phyloP scores from a whole-genome alignment of 2,888 invertebrate species.

The Cremastinae sp. region DNA sequence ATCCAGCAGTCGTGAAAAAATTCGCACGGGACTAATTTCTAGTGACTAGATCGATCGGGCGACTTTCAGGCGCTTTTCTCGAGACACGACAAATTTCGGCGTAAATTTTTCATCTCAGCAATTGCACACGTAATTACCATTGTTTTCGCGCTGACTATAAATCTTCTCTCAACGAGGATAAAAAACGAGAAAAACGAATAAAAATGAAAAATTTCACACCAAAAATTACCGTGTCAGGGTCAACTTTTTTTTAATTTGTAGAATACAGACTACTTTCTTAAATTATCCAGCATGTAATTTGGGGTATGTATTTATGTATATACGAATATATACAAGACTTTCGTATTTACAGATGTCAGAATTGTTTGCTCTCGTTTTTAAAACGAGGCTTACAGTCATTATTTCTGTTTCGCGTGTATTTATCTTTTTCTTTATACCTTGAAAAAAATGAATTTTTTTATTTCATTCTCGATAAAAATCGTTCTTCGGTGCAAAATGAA shows the following conservation, averaged over 20 bases:
- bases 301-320: slow-evolving; percentile 66
- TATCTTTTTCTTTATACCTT: not conserved
- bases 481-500: slow-evolving; percentile 38
- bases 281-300: slow-evolving; percentile 64
- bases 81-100: slow-evolving; percentile 46
- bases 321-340: slow-evolving; percentile 68
- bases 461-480: slow-evolving; percentile 12
- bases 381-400: slow-evolving; percentile 33
- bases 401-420: slow-evolving; percentile 6
- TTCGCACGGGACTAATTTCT: slow-evolving; percentile 69
- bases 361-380: slow-evolving; percentile 37
- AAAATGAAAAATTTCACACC: slow-evolving; percentile 15
- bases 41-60: slow-evolving; percentile 77
- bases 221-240: slow-evolving; percentile 41
- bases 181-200: not conserved
- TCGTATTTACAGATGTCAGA: slow-evolving; percentile 69
- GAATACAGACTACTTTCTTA: slow-evolving; percentile 66
- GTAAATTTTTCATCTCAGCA: slow-evolving; percentile 22
- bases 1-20: slow-evolving; percentile 50
- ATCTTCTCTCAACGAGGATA: slow-evolving; percentile 2
- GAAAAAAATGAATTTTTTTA: not conserved
- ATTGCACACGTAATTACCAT: slow-evolving; percentile 1
- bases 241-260: slow-evolving; percentile 63
- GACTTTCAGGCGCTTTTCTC: slow-evolving; percentile 55
- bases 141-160: not conserved